These are phyloP conservation scores for Coenobita brevimanus DNA, from an alignment of 1,140 invertebrate species.

Conservation along the genomic window DNA sequence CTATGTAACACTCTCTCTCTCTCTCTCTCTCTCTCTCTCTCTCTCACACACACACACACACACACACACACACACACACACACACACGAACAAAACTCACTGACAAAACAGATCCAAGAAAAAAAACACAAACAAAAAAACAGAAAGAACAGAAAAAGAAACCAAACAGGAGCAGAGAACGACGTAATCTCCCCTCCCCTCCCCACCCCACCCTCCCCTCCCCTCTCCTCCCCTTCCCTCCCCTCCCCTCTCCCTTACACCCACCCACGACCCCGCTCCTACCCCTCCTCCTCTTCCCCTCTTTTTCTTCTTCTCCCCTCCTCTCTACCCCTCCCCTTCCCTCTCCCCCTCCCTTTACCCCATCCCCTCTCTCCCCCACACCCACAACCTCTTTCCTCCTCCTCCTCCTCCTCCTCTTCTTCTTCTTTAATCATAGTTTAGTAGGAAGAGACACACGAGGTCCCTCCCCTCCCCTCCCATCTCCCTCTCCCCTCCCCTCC, in stretches of 20 bases:
- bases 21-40: too few relatives aligned
- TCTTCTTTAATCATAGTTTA: neutral
- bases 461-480: neutral
- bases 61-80: too few relatives aligned
- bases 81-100: too few relatives aligned
- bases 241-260: neutral
- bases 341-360: neutral
- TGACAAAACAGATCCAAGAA: too few relatives aligned
- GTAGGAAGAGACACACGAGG: neutral
- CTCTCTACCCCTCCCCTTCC: neutral
- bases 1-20: too few relatives aligned
- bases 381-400: neutral
- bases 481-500: neutral
- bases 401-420: neutral
- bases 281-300: too few relatives aligned
- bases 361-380: neutral
- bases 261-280: neutral
- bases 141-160: too few relatives aligned
- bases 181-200: neutral
- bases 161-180: too few relatives aligned
- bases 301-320: too few relatives aligned
- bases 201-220: neutral
- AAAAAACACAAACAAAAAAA: too few relatives aligned
- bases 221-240: neutral
- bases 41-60: too few relatives aligned